Base-by-base conservation (phyloP, 2,113 vertebrate species). In the Peromyscus californicus region DNA sequence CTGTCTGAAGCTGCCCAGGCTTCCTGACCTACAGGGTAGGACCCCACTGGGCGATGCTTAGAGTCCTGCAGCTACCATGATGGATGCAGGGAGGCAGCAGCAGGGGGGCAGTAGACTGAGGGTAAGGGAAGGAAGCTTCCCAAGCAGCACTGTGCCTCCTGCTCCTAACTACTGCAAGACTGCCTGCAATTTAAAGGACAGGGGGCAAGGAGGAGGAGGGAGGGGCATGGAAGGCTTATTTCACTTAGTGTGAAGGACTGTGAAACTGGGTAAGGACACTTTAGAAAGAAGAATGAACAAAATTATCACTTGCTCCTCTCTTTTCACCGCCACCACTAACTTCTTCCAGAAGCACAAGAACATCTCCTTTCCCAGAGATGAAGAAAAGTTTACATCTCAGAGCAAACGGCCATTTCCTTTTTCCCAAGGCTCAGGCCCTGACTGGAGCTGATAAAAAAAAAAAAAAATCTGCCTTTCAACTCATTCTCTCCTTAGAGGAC, bases 401-500 rank as follows among this genome's bases (percentile, higher is more conserved):
- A 96, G 57, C 26, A 92, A 93, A 51, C 21, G 6, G 3, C 65
- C 95, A 96, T 93, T 97, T 97, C 96, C 96, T 95, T 91, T 94
- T 72, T 36, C 31, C 83, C 42, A 89, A 94, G 92, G 87, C 93
- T 94, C 93, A 90, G 65, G 84, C 78, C 96, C 95, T 94, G 97
- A 98, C 84, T 21, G 92, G 91, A 98, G 96, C 97, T 98, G 98
- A 98, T 98, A 98, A 95, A 89, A 84, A 94, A 98, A 98, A 90
- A 96, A 94, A n/a, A n/a, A n/a, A n/a, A n/a, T 92, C 79, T 95
- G 97, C 39, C 0, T 98, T 98, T 98, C 96, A 98, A 98, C 85
- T 96, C 98, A 93, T 67, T 91, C 92, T 91, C 97, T 93, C 93
- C 95, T 89, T 97, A 98, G 97, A 8, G 24, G 88, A 63, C 96